Conservation (phyloP, 2,888 invertebrate genomes). For the Euclidia mi region DNA sequence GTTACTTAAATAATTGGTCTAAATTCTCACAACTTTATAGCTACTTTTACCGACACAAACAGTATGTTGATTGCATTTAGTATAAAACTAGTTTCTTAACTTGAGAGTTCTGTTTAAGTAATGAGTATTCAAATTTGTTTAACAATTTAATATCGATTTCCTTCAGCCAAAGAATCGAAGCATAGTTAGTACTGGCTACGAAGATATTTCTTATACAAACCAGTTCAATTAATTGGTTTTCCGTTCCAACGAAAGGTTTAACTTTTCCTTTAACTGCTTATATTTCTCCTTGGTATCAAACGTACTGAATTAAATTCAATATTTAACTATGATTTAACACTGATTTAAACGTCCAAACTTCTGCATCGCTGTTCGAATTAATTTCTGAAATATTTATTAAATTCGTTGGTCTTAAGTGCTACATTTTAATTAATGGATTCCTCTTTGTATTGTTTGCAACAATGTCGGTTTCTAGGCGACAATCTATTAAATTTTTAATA, state of each 20-base stretch:
- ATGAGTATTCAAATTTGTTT: slow-evolving; percentile 41
- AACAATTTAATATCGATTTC: slow-evolving; percentile 55
- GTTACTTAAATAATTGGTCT: neutral
- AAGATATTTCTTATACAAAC: slow-evolving; percentile 67
- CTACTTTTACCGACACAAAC: neutral
- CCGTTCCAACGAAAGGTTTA: slow-evolving; percentile 57
- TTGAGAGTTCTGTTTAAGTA: slow-evolving; percentile 17
- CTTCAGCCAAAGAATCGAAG: slow-evolving; percentile 48
- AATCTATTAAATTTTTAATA: too few species aligned
- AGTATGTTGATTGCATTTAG: slow-evolving; percentile 16
- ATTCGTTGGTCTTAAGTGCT: slow-evolving; percentile 20
- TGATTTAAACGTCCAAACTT: slow-evolving; percentile 35
- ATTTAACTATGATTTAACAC: slow-evolving; percentile 52
- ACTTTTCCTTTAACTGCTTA: slow-evolving; percentile 56
- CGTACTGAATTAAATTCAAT: slow-evolving; percentile 55
- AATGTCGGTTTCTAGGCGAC: too few species aligned
- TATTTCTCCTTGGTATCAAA: slow-evolving; percentile 58
- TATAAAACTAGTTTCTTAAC: slow-evolving; percentile 7
- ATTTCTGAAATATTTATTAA: slow-evolving; percentile 44
- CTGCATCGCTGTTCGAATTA: slow-evolving; percentile 23
- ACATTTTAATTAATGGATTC: too few species aligned
- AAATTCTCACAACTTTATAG: slow-evolving; percentile 1
- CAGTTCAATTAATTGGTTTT: slow-evolving; percentile 73
- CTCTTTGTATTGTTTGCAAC: slow-evolving; percentile 15
- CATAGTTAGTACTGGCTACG: slow-evolving; percentile 30